Evolutionary conservation across 2,113 vertebrate genomes (phyloP), one percentile per base, ranked within the genome.

Genomic region (Bettongia penicillata): DNA sequence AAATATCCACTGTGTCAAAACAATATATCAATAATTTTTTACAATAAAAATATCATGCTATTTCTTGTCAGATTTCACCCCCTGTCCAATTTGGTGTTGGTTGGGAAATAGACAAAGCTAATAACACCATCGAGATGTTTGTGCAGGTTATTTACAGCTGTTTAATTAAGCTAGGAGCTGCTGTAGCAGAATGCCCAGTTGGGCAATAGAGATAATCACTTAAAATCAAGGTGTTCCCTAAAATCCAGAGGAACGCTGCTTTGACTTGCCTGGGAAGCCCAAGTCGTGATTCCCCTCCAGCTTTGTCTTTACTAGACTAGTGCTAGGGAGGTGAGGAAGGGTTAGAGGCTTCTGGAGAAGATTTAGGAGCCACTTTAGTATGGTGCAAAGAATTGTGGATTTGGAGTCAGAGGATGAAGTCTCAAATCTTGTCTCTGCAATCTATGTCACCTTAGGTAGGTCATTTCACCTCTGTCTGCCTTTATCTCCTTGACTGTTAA

Each of bases 151-250:
- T 95, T 97, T 96, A 94, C 77, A 43, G 47, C 61, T 95, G 53
- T 50, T 96, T 97, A 97, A 97, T 97, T 96, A 96, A 97, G 94
- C 68, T 91, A 96, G 91, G 91, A 94, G n/a, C 91, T 51, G 91
- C 48, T 28, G 14, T 93, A 95, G 96, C 57, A 91, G 90, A 95
- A 96, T 84, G 22, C 93, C 94, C 92, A 97, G 49, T 47, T 96
- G 94, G 37, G 51, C 91, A 95, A n/a, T 68, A 53, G 55, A 96
- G 97, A 96, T 93, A 95, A 94, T 93, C 93, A 90, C 95, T 94
- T 89, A 96, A 53, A 96, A 93, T 93, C 91, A 93, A 97, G 91
- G 95, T 93, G 53, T 97, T 84, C 94, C 94, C 26, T 48, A 94
- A 89, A 97, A 97, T 90, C 50, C 57, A 91, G 90, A 53, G 97